Evolutionary conservation across 1,140 invertebrate species (phyloP).

Genomic region (Caerostris darwini): DNA sequence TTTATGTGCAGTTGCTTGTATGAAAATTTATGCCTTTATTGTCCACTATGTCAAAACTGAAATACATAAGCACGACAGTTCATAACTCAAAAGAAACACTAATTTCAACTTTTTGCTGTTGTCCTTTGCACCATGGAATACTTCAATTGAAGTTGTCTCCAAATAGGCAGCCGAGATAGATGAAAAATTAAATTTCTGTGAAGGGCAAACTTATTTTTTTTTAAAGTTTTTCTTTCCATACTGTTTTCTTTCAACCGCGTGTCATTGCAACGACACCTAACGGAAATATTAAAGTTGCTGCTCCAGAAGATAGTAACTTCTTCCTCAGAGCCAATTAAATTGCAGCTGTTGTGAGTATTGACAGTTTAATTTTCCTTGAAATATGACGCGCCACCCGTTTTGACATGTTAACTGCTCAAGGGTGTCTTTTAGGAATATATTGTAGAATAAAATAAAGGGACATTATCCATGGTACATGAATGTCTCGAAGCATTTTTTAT

Average conservation of each 20-base stretch:
- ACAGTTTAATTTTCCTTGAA: slow-evolving; percentile 64
- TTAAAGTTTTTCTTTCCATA: background rate
- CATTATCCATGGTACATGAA: background rate
- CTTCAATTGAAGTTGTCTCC: too few relatives aligned
- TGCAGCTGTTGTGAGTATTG: slow-evolving; percentile 38
- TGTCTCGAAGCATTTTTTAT: background rate
- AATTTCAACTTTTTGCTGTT: too few relatives aligned
- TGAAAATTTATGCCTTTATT: too few relatives aligned
- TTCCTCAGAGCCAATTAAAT: slow-evolving; percentile 52
- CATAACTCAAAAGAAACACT: too few relatives aligned
- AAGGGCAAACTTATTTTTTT: background rate
- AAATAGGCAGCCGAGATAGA: background rate
- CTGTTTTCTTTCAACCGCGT: background rate
- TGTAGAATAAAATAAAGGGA: background rate
- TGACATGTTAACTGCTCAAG: slow-evolving; percentile 47
- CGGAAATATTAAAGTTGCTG: slow-evolving; percentile 9
- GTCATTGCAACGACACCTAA: background rate
- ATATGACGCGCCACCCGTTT: slow-evolving; percentile 3
- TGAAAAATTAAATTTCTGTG: background rate
- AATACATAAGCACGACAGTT: too few relatives aligned
- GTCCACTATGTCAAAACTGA: too few relatives aligned
- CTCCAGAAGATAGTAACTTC: background rate
- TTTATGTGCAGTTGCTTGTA: too few relatives aligned
- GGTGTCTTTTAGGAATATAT: slow-evolving; percentile 40
- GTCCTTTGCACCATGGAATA: too few relatives aligned